Conservation (phyloP, 2,888 invertebrate genomes). For the Rhogogaster chlorosoma region DNA sequence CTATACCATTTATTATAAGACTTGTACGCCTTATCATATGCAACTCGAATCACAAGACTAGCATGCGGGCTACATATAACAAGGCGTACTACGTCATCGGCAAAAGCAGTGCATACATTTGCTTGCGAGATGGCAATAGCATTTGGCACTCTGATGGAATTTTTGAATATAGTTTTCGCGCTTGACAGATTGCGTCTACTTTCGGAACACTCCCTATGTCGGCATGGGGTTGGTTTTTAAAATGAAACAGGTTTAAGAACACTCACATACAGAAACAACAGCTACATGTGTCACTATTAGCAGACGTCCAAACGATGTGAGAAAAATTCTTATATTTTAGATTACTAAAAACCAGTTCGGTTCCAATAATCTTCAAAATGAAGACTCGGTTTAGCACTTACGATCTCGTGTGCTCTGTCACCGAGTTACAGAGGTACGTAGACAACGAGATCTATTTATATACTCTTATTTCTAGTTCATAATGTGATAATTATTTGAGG, state of each 20-base stretch:
- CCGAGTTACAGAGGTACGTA: slow-evolving; percentile 91
- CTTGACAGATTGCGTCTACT: too few relatives aligned
- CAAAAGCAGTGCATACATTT: too few relatives aligned
- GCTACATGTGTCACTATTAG: neutral
- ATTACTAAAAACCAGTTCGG: neutral
- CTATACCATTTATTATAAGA: too few relatives aligned
- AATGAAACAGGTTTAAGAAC: neutral
- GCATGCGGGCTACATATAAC: too few relatives aligned
- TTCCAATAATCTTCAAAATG: slow-evolving; percentile 81
- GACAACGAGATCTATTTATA: slow-evolving; percentile 27
- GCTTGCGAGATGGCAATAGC: too few relatives aligned
- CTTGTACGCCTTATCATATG: too few relatives aligned
- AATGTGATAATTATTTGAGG: slow-evolving; percentile 40
- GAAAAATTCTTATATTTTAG: neutral
- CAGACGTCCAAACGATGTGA: slow-evolving; percentile 6
- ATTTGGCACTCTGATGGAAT: too few relatives aligned
- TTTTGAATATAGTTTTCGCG: too few relatives aligned
- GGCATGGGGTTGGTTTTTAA: too few relatives aligned
- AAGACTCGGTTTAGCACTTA: slow-evolving; percentile 96
- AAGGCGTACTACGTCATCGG: too few relatives aligned
- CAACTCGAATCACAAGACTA: too few relatives aligned
- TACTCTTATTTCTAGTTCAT: slow-evolving; percentile 35
- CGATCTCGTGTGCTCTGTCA: slow-evolving; percentile 93
- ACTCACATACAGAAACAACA: neutral
- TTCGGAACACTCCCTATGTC: too few relatives aligned